Evolutionary conservation across 2,113 vertebrate species (phyloP), one percentile per base, ranked within the genome.

Genomic region (Cephalopterus ornatus): DNA sequence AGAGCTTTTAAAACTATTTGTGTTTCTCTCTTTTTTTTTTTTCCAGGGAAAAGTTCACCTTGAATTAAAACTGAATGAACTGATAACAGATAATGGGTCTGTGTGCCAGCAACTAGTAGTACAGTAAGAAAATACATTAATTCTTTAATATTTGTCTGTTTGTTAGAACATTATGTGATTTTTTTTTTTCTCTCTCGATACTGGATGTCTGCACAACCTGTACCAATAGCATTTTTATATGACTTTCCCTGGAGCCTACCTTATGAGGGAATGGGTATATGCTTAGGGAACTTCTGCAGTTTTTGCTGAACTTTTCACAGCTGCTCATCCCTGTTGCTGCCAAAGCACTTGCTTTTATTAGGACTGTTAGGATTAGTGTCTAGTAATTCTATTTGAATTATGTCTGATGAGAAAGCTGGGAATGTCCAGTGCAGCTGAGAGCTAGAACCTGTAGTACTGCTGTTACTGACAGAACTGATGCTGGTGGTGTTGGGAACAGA

Each of bases 31-130:
- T 85, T 78, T 19, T 0, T 65, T 80, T 93, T n/a, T 93, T 94
- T 93, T 80, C 59, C 97, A 99, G 99, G 99, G 99, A 79, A 99
- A 99, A 97, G 99, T 99, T 98, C 99, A 99, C 93, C 98, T 99
- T 93, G 99, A 99, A 98, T 98, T 99, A 98, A 98, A 98, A 94
- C 94, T 99, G 97, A 99, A 99, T 92, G 99, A 99, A 96, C 97
- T 99, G 97, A 99, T 99, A 97, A 99, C 99, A 95, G 99, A 99
- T 89, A 99, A 99, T 75, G 99, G 99, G 97, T 98, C 99, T 56
- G 97, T 98, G 61, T 99, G 99, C 97, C 99, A 99, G 84, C 99
- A 99, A 47, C 98, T 99, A 96, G 98, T 98, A 97, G 99, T 99
- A 97, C 98, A 98, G 99, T 99, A 98, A 99, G 98, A 88, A 96